phyloP scores from a whole-genome alignment of 2,113 vertebrate genomes.

The Epinephelus fuscoguttatus region DNA sequence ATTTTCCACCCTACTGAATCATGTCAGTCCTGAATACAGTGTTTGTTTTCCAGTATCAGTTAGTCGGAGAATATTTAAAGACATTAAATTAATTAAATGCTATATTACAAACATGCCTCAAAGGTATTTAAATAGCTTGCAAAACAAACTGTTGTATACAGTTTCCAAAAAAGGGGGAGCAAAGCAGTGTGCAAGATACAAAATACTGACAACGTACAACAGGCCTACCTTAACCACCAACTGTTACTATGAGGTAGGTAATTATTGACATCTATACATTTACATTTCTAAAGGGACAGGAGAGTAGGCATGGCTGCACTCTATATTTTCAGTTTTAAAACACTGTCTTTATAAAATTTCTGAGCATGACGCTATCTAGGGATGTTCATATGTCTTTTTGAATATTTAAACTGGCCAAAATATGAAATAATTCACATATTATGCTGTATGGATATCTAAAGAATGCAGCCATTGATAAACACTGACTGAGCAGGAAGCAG shows the following conservation, averaged over 20 bases:
- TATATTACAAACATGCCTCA: not conserved
- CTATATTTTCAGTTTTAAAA: not conserved
- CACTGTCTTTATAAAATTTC: not conserved
- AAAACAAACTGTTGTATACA: not conserved
- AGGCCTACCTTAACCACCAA: not conserved
- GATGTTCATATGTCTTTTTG: not conserved
- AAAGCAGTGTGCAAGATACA: not conserved
- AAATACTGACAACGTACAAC: not conserved
- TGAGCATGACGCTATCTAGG: not conserved
- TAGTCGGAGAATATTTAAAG: not conserved
- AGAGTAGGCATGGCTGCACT: not conserved
- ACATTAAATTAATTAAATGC: not conserved
- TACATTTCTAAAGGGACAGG: not conserved
- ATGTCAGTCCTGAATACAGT: not conserved
- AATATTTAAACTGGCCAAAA: conserved; percentile 4
- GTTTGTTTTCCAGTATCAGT: not conserved
- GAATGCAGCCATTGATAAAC: not conserved
- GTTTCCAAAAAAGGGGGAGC: not conserved
- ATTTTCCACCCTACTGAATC: not conserved
- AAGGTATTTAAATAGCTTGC: not conserved
- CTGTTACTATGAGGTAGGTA: not conserved
- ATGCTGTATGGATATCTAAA: not conserved
- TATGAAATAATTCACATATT: not conserved
- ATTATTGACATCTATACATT: conserved; percentile 6
- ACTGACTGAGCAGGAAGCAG: not conserved